Percentiles rank a stretch among this genome's conserved stretches.
Conservation (phyloP, 2,797 vertebrate genomes). For the Semaprochilodus insignis region DNA sequence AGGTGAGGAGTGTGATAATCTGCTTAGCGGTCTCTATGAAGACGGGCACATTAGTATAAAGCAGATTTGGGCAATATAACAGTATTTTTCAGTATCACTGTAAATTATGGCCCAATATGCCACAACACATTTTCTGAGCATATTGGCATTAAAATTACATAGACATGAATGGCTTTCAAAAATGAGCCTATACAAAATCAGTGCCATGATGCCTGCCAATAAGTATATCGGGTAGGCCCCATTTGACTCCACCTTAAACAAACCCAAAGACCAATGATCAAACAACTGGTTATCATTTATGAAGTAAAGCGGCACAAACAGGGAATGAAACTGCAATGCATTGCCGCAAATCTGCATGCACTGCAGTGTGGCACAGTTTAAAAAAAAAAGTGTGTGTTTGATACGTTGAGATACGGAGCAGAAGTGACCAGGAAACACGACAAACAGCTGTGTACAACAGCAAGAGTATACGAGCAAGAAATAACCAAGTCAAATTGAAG, state of each 20-base stretch:
- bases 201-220: not conserved
- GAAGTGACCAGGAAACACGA: constrained; percentile 17
- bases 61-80: no score
- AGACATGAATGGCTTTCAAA: no score
- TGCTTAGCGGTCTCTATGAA: no score
- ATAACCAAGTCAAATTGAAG: constrained; percentile 6
- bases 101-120: no score
- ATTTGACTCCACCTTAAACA: not conserved
- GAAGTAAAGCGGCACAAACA: not conserved
- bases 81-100: no score
- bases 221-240: not conserved
- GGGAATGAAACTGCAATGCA: not conserved
- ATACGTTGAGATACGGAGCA: constrained; percentile 10
- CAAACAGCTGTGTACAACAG: constrained; percentile 22
- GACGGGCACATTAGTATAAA: no score
- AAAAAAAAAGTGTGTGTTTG: not conserved
- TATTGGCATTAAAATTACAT: no score
- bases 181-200: no score
- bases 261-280: constrained; percentile 23
- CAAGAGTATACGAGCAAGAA: constrained; percentile 2
- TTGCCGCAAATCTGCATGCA: not conserved
- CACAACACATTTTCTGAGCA: no score
- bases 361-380: not conserved
- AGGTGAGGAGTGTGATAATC: no score
- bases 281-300: not conserved